A percentile compares a stretch with the other conserved stretches of the same genome.
phyloP scores from a whole-genome alignment of 1,140 invertebrate species.

The Ceratosolen fusciceps region DNA sequence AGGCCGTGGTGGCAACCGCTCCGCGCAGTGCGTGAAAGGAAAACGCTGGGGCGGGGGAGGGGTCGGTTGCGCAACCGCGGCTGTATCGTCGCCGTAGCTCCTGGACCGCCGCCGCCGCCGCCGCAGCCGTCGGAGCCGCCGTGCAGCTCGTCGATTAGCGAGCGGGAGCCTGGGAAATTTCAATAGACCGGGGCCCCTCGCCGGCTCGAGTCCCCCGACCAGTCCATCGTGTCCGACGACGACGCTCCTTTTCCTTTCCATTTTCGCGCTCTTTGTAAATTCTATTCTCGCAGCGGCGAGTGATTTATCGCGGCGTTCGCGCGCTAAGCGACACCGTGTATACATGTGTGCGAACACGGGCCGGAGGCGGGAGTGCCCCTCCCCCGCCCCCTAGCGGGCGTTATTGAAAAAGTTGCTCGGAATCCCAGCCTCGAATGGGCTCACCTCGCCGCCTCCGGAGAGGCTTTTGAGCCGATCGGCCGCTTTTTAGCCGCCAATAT shows the following conservation, averaged over 20 bases:
- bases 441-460: too few species aligned
- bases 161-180: constrained; percentile 24
- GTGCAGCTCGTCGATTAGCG: background rate
- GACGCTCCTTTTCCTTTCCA: background rate
- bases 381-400: background rate
- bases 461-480: background rate
- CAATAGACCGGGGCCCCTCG: constrained; percentile 10
- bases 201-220: constrained; percentile 15
- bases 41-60: too few species aligned
- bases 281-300: background rate
- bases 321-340: background rate
- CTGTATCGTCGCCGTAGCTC: constrained; percentile 36
- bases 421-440: constrained; percentile 1
- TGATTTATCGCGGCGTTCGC: constrained; percentile 39
- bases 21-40: background rate
- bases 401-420: constrained; percentile 11
- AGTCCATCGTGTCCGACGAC: background rate
- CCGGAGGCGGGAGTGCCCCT: constrained; percentile 14
- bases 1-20: too few species aligned
- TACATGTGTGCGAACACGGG: constrained; percentile 11
- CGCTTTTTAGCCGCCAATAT: background rate
- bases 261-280: constrained; percentile 29
- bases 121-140: too few species aligned
- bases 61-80: constrained; percentile 36
- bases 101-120: too few species aligned